Evolutionary conservation across 2,888 invertebrate species (phyloP), one percentile per base, ranked within the genome.

Genomic region (Tenthredo notha): DNA sequence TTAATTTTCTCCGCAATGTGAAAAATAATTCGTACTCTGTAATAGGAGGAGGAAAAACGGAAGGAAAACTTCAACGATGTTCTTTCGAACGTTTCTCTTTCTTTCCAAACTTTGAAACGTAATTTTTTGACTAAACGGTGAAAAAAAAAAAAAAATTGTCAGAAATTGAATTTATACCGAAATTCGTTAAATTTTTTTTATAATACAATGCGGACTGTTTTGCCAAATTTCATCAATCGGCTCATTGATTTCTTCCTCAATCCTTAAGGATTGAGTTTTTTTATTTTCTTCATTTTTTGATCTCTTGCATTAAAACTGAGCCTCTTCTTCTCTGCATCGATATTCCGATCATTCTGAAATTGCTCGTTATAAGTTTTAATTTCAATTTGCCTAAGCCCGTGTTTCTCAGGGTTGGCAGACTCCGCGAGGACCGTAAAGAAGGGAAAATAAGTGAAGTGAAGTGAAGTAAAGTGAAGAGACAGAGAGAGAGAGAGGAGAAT

Each of bases 281-380:
- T 43, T 5, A 0, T 10, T 43, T 43, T 43, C 0, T 43, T 9
- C 18, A 15, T 37, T 70, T 37, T 15, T 70, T 18, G 1, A 70
- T 37, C 2, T 70, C 21, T 25, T 2, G n/a, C 43, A 74, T 33
- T 29, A 18, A 47, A n/a, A 29, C 2, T 25, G 47, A 40, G 74
- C n/a, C 3, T 10, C 43, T 0, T 10, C 0, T 25, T 40, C n/a
- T 50, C 25, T 50, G 2, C 75, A 50, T 12, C 75, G 47, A 50
- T 15, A 29, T 77, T 50, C 5, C 25, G 18, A 77, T 50, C 18
- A 29, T 50, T 12, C 29, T 18, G 75, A 77, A 15, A 47, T 15
- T 77, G 29, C 75, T 77, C 50, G 29, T 77, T 47, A 43, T 54
- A 50, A 77, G 75, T 77, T 25, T 77, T 77, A 77, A 77, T 77